Base-by-base conservation (phyloP, 2,797 vertebrate species). In the Urosaurus nigricauda region DNA sequence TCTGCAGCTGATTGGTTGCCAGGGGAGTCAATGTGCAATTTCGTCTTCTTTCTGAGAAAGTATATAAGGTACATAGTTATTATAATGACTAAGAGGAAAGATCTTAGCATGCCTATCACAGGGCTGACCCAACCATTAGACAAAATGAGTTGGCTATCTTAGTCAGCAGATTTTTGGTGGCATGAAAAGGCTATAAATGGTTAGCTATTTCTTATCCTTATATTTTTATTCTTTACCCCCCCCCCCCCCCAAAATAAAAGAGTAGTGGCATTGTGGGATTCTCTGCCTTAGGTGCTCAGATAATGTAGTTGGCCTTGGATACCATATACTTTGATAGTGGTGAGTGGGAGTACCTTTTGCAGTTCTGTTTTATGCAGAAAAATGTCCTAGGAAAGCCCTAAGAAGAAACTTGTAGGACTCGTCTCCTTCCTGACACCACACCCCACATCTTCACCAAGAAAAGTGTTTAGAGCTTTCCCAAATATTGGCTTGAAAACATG, bases 1-100 rank as follows among this genome's bases (percentile, higher is more conserved):
- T 98, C 95, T 98, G 98, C 92, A 98, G 98, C 95, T 98, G 98
- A 92, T 97, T 98, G 84, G 97, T 98, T 84, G 98, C 97, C 96
- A 98, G 95, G 13, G 98, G 98, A n/a, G 97, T 98, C 94, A 98
- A 96, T 79, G 95, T 95, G 65, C 98, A 98, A 94, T 98, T 98
- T 93, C 97, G 96, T 95, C 98, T 96, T 95, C 98, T 97, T 95
- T 99, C 98, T 99, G 65, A 92, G 32, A 75, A 94, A 84, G 92
- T 0, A 88, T 17, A 87, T 70, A n/a, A 91, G 29, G 68, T 13
- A 11, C 17, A 32, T 60, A 21, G 35, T 19, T 60, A 2, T 73
- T 47, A 73, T n/a, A 87, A 19, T 47, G 56, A 24, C 5, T 14
- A 56, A 88, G 79, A 93, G 12, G 85, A 56, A 7, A 77, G 8